Evolutionary conservation across 2,113 vertebrate species (phyloP), one percentile per base, ranked within the genome.

Genomic region (Chaetodon trifascialis): DNA sequence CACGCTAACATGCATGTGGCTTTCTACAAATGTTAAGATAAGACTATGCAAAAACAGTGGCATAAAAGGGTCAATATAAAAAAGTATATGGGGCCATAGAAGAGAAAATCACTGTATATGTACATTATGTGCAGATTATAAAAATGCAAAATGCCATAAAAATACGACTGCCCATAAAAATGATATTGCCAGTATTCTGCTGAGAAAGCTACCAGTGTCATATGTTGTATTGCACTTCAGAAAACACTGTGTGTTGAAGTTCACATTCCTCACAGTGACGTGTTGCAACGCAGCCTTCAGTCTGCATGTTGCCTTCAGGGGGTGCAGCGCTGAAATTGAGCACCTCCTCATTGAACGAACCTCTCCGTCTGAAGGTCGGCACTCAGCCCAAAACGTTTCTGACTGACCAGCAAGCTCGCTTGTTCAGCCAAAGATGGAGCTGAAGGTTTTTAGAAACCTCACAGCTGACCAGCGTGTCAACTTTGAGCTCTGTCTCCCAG

Each of bases 221-320:
- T 3, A 30, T 30, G 30, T 3, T 30, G 30, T 30, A 30, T 30
- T 30, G 30, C 30, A 30, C 30, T 30, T 30, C 30, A 30, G 30
- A 30, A 30, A 30, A 30, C 3, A 30, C 36, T 17, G 3, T 15
- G 67, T 34, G 54, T 30, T 2, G 73, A 73, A 80, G 79, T 62
- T 73, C 58, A 86, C 90, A 94, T 95, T 95, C 93, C 89, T 93
- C 71, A 62, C 59, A 21, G 87, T 80, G 86, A 92, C 85, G 65
- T 91, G 93, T 94, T 86, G 66, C 82, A 91, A 91, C 93, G 90
- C 36, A 90, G 89, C 83, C 79, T 72, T 49, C 54, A 0, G 70
- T 76, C 63, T 58, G 63, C 4, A 38, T 47, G 64, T 59, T 58
- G 85, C 94, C 92, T 89, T 52, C 80, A 72, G 93, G 90, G 89